These are phyloP conservation scores for Peromyscus polionotus DNA, from an alignment of 2,113 vertebrate species.

Conservation along the genomic window DNA sequence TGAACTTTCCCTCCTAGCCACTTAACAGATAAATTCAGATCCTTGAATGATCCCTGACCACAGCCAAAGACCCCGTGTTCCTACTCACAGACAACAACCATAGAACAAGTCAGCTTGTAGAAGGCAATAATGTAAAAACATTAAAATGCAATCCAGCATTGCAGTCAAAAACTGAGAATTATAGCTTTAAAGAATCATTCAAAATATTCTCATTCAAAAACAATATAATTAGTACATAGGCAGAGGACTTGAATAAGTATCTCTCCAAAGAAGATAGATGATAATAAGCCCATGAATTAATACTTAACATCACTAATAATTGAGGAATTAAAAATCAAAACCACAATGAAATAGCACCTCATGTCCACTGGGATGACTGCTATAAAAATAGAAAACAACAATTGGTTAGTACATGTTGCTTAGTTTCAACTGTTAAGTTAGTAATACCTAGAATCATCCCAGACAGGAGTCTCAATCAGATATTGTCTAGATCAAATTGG, in stretches of 20 bases:
- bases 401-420: background rate
- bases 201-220: constrained; percentile 14
- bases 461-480: background rate
- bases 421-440: too few relatives aligned
- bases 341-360: background rate
- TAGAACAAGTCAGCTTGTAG: background rate
- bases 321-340: background rate
- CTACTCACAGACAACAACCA: background rate
- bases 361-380: background rate
- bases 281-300: background rate
- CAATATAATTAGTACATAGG: background rate
- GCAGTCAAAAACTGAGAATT: background rate
- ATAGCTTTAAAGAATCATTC: background rate
- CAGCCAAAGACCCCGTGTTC: background rate
- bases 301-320: background rate
- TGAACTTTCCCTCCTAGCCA: background rate
- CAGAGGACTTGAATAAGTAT: background rate
- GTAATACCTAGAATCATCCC: too few relatives aligned
- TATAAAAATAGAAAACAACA: background rate
- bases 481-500: background rate
- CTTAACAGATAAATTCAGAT: background rate
- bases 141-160: background rate
- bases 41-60: background rate
- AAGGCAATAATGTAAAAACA: background rate
- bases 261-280: constrained; percentile 7